Evolutionary conservation across 1,140 invertebrate genomes (phyloP).

Genomic region (Drosophila mojavensis): DNA sequence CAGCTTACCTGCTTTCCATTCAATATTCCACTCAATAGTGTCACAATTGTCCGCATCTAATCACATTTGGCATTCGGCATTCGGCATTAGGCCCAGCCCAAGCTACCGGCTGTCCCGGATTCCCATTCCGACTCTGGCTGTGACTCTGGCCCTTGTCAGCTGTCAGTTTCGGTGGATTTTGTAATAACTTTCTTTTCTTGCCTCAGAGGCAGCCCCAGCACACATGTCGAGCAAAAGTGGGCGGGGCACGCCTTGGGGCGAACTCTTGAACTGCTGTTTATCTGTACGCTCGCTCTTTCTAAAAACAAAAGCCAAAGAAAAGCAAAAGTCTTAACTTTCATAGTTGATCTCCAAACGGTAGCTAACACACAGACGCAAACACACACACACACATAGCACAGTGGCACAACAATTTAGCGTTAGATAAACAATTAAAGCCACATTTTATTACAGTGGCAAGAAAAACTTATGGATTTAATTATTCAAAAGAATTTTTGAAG

Average conservation of each 20-base stretch:
- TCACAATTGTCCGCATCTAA: constrained; percentile 66
- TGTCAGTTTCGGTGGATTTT: constrained; percentile 71
- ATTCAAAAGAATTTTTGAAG: too few species aligned
- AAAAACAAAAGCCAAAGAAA: constrained; percentile 69
- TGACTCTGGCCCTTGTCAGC: constrained; percentile 52
- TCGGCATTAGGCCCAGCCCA: neutral
- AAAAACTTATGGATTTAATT: too few species aligned
- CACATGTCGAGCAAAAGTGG: constrained; percentile 41
- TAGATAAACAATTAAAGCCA: neutral
- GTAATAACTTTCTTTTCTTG: constrained; percentile 81
- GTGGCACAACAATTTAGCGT: constrained; percentile 31
- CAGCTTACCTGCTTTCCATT: neutral
- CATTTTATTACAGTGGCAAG: neutral
- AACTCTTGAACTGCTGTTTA: constrained; percentile 79
- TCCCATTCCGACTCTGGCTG: neutral
- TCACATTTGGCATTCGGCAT: constrained; percentile 5
- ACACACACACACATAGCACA: constrained; percentile 24
- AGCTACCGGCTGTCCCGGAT: constrained; percentile 24
- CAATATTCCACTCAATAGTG: constrained; percentile 32
- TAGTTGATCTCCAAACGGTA: constrained; percentile 56
- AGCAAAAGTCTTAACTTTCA: constrained; percentile 79
- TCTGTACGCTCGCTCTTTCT: constrained; percentile 69
- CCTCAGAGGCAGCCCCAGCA: constrained; percentile 19
- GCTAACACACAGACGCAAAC: constrained; percentile 7
- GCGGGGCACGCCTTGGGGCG: constrained; percentile 34